Conservation (phyloP, 1,140 invertebrate species). For the Drosophila gunungcola region DNA sequence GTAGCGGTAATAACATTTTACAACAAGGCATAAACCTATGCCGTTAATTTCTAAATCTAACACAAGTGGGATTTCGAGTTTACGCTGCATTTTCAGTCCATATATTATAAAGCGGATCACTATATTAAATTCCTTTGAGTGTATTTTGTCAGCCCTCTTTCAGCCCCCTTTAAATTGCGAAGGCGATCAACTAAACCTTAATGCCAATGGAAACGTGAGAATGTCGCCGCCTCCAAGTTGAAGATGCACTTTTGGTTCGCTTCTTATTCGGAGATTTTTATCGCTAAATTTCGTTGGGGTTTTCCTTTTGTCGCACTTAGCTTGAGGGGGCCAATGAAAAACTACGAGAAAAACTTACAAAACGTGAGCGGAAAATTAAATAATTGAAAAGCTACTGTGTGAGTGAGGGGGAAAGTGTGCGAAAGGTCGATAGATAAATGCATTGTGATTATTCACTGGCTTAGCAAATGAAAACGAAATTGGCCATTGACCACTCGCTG, state of each 20-base stretch:
- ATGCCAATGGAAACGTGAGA: constrained; percentile 82
- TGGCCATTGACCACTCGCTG: constrained; percentile 64
- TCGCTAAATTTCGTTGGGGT: constrained; percentile 59
- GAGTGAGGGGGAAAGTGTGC: constrained; percentile 42
- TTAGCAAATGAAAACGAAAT: constrained; percentile 80
- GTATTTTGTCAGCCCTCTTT: neutral
- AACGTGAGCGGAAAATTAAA: constrained; percentile 83
- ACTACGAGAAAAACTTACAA: constrained; percentile 50
- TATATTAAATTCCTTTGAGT: neutral
- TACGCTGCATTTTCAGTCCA: too few species aligned
- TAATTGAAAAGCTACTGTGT: constrained; percentile 71
- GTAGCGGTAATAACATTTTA: neutral
- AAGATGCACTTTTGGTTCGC: constrained; percentile 70
- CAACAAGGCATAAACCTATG: too few species aligned
- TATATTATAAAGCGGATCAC: too few species aligned
- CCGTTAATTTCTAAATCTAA: too few species aligned
- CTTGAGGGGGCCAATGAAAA: constrained; percentile 48
- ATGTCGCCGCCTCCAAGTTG: constrained; percentile 65
- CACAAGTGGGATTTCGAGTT: too few species aligned
- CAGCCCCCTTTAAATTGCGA: constrained; percentile 12
- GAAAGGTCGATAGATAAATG: constrained; percentile 71
- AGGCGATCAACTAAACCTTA: constrained; percentile 73
- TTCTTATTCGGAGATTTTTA: constrained; percentile 61
- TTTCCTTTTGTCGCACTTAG: constrained; percentile 64
- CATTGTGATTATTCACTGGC: constrained; percentile 81